A percentile compares a stretch with the other conserved stretches of the same genome.
Evolutionary conservation across 2,797 vertebrate species (phyloP).

Genomic region (Rhynchotus rufescens): DNA sequence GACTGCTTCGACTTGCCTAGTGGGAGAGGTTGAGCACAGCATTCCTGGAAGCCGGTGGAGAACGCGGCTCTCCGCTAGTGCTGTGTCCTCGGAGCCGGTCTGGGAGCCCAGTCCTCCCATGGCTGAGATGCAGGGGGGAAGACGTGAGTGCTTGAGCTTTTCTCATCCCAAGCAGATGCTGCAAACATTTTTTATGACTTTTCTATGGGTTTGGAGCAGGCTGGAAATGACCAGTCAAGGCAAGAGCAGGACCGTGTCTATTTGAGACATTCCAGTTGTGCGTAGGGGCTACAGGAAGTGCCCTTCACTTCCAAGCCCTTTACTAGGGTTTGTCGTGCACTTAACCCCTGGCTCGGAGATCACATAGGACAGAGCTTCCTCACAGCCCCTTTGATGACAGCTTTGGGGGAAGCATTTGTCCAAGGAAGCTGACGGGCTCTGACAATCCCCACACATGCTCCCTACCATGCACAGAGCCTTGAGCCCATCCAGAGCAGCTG

Average conservation of each 20-base stretch:
- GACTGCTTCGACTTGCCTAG: conserved; percentile 24
- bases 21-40: not conserved
- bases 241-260: not conserved
- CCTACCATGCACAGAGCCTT: not conserved
- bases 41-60: conserved; percentile 37
- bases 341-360: not conserved
- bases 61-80: not conserved
- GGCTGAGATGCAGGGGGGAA: not conserved
- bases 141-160: accelerated
- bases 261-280: not conserved
- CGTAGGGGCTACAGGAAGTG: accelerated
- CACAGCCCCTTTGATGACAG: not conserved
- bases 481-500: not conserved
- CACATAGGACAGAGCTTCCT: not conserved
- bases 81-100: not conserved
- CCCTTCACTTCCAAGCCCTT: not conserved
- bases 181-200: not conserved
- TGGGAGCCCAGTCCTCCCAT: not conserved
- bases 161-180: not conserved
- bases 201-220: not conserved
- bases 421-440: not conserved
- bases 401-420: not conserved
- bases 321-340: accelerated
- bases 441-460: not conserved
- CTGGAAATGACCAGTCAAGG: not conserved